A percentile compares a stretch with the other conserved stretches of the same genome.
Evolutionary conservation across 2,113 vertebrate species (phyloP).

Genomic region (Prionailurus bengalensis): DNA sequence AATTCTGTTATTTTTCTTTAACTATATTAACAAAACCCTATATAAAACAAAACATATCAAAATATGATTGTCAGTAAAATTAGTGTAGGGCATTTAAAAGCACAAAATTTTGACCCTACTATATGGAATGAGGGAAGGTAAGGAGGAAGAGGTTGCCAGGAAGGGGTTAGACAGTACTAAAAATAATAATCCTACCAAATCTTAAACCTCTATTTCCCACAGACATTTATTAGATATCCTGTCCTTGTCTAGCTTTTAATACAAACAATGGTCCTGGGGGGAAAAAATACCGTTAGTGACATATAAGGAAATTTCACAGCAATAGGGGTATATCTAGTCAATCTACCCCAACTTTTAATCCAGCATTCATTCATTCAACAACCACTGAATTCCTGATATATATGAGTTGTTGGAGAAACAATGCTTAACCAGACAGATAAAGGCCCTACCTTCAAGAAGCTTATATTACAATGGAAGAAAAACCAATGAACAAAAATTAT

Average conservation of each 20-base stretch:
- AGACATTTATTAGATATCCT: background rate
- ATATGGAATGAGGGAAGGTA: background rate
- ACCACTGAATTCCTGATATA: background rate
- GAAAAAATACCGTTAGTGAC: background rate
- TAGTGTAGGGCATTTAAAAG: background rate
- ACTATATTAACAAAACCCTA: background rate
- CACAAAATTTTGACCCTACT: constrained; percentile 37
- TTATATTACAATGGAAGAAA: background rate
- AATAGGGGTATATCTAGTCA: background rate
- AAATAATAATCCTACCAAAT: constrained; percentile 11
- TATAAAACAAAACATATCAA: background rate
- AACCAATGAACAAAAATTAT: background rate
- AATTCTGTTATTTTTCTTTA: background rate
- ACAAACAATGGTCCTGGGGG: background rate
- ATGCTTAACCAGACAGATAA: background rate
- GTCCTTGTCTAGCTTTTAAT: background rate
- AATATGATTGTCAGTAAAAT: constrained; percentile 9
- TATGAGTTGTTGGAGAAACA: background rate
- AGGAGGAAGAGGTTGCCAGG: background rate
- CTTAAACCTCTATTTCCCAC: background rate
- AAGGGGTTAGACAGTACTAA: background rate
- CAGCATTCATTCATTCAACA: background rate
- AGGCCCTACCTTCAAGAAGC: background rate
- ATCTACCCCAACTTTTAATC: background rate
- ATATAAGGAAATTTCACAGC: background rate